Percentiles rank a stretch among this genome's conserved stretches.
These are phyloP conservation scores for Julus scandinavius DNA, from an alignment of 2,888 invertebrate genomes.

Conservation along the genomic window DNA sequence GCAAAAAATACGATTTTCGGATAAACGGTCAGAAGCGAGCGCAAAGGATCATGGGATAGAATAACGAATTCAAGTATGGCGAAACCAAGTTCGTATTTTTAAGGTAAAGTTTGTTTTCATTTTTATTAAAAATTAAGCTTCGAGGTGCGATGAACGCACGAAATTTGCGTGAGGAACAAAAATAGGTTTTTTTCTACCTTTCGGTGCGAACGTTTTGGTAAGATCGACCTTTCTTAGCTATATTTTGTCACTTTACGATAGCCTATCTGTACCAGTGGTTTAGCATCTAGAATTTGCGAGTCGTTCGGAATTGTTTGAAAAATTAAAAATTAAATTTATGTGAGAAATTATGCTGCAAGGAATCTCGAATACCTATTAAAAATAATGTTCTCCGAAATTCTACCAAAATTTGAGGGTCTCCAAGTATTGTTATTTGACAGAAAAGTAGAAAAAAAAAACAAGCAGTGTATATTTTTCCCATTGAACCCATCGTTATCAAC, in stretches of 20 bases:
- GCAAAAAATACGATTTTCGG: neutral
- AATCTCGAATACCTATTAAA: neutral
- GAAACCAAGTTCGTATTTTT: slow-evolving; percentile 46
- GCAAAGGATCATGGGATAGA: slow-evolving; percentile 29
- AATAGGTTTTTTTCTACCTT: slow-evolving; percentile 17
- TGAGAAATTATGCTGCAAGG: neutral
- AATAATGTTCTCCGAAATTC: neutral
- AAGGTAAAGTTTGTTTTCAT: slow-evolving; percentile 34
- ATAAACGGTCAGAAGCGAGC: neutral
- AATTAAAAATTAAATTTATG: neutral
- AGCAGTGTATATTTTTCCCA: neutral
- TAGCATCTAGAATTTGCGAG: neutral
- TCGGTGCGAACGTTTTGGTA: neutral
- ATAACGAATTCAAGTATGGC: slow-evolving; percentile 45
- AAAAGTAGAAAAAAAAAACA: slow-evolving; percentile 16
- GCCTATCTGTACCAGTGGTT: slow-evolving; percentile 25
- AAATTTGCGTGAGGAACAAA: neutral
- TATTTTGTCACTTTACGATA: slow-evolving; percentile 19
- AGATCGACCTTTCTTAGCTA: neutral
- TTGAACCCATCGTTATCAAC: neutral
- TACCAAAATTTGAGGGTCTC: neutral
- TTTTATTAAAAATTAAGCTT: neutral
- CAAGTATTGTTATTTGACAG: neutral
- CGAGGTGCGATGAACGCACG: neutral
- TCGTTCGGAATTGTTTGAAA: neutral